Base-by-base conservation (phyloP, 2,797 vertebrate genomes). In the Parambassis ranga region DNA sequence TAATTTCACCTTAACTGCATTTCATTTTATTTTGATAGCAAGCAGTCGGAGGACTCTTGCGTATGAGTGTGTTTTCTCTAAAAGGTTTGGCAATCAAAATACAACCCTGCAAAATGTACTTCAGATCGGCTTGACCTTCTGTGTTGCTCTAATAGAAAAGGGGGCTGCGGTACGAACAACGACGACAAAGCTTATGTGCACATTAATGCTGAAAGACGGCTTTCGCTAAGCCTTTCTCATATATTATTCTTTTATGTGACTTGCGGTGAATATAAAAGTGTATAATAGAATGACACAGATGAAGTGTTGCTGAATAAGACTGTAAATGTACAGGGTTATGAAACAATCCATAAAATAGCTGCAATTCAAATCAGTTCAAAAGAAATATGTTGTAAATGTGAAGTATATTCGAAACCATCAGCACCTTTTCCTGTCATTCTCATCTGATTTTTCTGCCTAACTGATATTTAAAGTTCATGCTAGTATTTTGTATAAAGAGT, bases 1-100 rank as follows among this genome's bases (percentile, higher is more conserved):
- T 83, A 72, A 83, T 77, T 80, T 79, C 65, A 77, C 68, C 43
- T 69, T 62, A 67, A 66, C 60, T 37, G 58, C 72, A 50, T 78
- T 85, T 70, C 16, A 64, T 81, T 79, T 83, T 46, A 49, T 48
- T 72, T 69, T 55, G 65, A 72, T 55, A 51, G 79, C 53, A 46
- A 50, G 47, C 52, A 8, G 48, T 33, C 31, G 6, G 41, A 28
- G 32, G 28, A 20, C 31, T 24, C 41, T 22, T 3, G 44, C n/a
- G n/a, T n/a, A n/a, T 35, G 60, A 49, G 24, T 61, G 19, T 44
- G 38, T 65, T 65, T 41, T 23, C 48, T 32, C 30, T 46, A 14
- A 56, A 73, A 76, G 57, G 23, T 66, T 59, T 77, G 53, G 51
- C 42, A 75, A 70, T 63, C 23, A 44, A 55, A 77, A 64, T 8